Conservation (phyloP, 2,113 vertebrate genomes). For the Tupaia tana region DNA sequence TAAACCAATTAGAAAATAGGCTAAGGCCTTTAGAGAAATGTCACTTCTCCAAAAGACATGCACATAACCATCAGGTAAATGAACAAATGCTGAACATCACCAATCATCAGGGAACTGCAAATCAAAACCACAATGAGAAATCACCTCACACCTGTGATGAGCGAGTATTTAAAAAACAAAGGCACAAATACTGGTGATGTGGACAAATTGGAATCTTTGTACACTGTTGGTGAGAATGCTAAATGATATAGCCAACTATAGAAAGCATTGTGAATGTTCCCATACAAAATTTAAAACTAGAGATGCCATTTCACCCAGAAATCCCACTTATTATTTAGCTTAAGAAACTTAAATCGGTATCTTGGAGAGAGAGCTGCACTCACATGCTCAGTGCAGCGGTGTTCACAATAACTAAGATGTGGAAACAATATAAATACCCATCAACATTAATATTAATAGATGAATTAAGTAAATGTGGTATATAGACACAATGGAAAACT, state of each 20-base stretch:
- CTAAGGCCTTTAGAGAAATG: neutral
- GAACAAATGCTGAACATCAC: neutral
- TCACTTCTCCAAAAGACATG: neutral
- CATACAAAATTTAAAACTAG: neutral
- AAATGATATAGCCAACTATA: neutral
- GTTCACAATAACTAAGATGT: neutral
- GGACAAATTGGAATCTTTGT: neutral
- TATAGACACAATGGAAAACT: neutral
- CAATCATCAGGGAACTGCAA: neutral
- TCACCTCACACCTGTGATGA: neutral
- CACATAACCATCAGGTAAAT: neutral
- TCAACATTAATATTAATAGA: neutral
- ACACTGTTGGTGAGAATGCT: neutral
- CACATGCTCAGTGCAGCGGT: too few species aligned
- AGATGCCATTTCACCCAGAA: neutral
- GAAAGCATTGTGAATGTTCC: neutral
- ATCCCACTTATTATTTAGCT: neutral
- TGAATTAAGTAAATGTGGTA: neutral
- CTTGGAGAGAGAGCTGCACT: neutral
- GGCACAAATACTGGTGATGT: neutral
- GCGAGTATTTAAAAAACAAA: neutral
- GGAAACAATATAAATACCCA: neutral
- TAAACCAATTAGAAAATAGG: neutral
- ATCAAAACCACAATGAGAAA: neutral
- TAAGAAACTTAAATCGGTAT: neutral